Conservation (phyloP, 2,797 vertebrate genomes). For the Fringilla coelebs region DNA sequence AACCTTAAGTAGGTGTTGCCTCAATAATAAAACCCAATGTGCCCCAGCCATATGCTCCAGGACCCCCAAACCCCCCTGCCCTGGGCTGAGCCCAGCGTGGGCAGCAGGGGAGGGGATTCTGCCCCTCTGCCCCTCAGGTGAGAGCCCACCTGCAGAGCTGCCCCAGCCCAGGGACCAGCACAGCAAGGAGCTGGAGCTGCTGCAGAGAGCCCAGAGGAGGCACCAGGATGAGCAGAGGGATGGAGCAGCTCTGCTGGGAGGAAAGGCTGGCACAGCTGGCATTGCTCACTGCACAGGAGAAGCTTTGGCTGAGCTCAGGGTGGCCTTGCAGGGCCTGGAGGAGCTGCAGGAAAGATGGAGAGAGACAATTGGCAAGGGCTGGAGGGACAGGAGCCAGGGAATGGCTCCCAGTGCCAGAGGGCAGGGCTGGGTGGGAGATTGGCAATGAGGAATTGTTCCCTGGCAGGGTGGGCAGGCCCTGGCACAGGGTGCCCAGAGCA, state of each 20-base stretch:
- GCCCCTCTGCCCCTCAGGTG: neutral
- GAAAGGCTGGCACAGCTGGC: neutral
- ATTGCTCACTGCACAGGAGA: neutral
- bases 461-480: neutral
- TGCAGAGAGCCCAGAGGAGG: neutral
- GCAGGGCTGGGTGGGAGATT: neutral
- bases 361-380: too few relatives aligned
- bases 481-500: neutral
- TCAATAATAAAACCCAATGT: neutral
- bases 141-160: neutral
- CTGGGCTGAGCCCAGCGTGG: neutral
- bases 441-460: neutral
- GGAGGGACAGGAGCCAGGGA: too few relatives aligned
- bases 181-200: neutral
- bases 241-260: neutral
- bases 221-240: neutral
- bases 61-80: neutral
- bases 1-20: neutral
- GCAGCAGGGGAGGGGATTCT: neutral
- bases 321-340: too few relatives aligned
- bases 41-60: rapidly evolving
- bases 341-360: too few relatives aligned
- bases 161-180: neutral
- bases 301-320: too few relatives aligned
- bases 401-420: too few relatives aligned